These are phyloP conservation scores for Tridacna crocea DNA, from an alignment of 2,888 invertebrate species.

Conservation along the genomic window DNA sequence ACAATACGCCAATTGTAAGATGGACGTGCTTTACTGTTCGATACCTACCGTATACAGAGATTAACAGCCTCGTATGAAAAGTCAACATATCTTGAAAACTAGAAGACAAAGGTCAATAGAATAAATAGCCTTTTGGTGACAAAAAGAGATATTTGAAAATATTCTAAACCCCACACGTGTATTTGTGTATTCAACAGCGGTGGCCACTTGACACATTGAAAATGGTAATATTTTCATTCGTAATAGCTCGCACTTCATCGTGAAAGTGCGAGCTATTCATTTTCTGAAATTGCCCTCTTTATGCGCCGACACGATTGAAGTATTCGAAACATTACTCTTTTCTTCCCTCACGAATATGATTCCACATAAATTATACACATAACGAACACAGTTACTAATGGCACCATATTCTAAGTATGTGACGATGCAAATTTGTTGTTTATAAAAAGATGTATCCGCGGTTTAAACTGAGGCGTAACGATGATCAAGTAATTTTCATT, in stretches of 20 bases:
- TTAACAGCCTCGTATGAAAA: constrained; percentile 15
- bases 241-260: constrained; percentile 3
- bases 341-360: too few relatives aligned
- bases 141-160: constrained; percentile 3
- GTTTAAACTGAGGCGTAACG: too few relatives aligned
- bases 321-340: too few relatives aligned
- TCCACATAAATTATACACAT: too few relatives aligned
- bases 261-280: constrained; percentile 10
- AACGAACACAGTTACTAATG: too few relatives aligned
- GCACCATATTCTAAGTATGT: too few relatives aligned
- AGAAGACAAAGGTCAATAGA: not conserved
- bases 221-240: constrained; percentile 7
- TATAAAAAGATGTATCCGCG: too few relatives aligned
- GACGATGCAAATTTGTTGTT: too few relatives aligned
- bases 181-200: constrained; percentile 17
- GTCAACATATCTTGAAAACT: constrained; percentile 4
- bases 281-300: not conserved
- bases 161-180: constrained; percentile 20
- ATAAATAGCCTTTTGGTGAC: constrained; percentile 6
- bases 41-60: constrained; percentile 12
- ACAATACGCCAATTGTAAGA: not conserved
- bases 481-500: too few relatives aligned
- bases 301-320: not conserved
- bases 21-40: not conserved
- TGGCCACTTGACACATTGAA: constrained; percentile 15